Percentiles rank a stretch among this genome's conserved stretches.
phyloP scores from a whole-genome alignment of 1,140 invertebrate genomes.

The Drosophila parabipectinata region DNA sequence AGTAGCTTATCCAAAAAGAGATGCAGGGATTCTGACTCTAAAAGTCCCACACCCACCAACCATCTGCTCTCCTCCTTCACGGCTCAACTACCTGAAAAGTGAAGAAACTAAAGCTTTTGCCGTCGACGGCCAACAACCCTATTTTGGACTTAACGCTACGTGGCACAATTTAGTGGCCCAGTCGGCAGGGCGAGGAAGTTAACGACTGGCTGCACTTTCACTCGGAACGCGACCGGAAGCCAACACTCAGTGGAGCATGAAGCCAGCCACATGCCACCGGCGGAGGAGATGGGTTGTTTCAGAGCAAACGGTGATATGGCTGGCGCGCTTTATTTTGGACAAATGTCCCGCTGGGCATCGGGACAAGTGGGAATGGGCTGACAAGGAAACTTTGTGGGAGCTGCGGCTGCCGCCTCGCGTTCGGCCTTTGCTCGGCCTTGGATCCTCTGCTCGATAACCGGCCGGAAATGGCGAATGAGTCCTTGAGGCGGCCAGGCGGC shows the following conservation, averaged over 20 bases:
- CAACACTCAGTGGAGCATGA: slow-evolving; percentile 63
- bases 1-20: neutral
- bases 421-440: slow-evolving; percentile 30
- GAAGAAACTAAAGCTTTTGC: slow-evolving; percentile 7
- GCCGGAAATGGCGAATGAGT: slow-evolving; percentile 72
- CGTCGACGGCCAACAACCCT: slow-evolving; percentile 46
- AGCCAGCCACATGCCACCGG: slow-evolving; percentile 27
- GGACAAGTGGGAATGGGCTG: slow-evolving; percentile 1
- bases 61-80: slow-evolving; percentile 1
- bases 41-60: no score
- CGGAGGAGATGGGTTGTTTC: neutral
- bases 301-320: neutral
- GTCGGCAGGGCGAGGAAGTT: slow-evolving; percentile 58
- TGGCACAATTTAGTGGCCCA: slow-evolving; percentile 62
- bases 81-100: slow-evolving; percentile 42
- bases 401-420: slow-evolving; percentile 7
- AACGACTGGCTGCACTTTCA: slow-evolving; percentile 74
- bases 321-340: slow-evolving; percentile 31
- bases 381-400: slow-evolving; percentile 5
- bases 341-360: neutral
- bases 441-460: slow-evolving; percentile 66
- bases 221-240: slow-evolving; percentile 41
- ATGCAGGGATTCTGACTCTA: neutral
- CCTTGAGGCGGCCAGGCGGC: slow-evolving; percentile 75
- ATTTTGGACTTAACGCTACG: slow-evolving; percentile 56